These are phyloP conservation scores for Aphaenogaster rudis DNA, from an alignment of 1,140 invertebrate species.

Conservation along the genomic window DNA sequence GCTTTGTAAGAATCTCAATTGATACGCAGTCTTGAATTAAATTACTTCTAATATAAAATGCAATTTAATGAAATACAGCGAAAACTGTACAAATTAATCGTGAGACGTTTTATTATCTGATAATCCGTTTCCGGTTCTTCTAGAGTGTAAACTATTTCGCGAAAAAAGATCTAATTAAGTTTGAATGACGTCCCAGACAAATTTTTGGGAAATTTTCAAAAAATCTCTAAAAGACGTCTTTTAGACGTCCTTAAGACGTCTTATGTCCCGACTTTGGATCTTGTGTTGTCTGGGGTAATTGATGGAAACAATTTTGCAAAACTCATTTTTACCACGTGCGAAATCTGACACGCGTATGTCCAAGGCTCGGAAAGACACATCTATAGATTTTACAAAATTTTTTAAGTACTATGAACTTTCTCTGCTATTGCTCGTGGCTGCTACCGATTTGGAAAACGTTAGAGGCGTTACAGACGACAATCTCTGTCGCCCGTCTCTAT, in stretches of 20 bases:
- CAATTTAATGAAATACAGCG: background rate
- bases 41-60: background rate
- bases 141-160: background rate
- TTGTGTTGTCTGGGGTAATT: too few relatives aligned
- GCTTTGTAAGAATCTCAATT: background rate
- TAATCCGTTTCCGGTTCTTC: background rate
- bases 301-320: background rate
- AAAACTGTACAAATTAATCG: slow-evolving; percentile 1
- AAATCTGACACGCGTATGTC: background rate
- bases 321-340: background rate
- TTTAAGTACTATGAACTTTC: slow-evolving; percentile 24
- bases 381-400: slow-evolving; percentile 29
- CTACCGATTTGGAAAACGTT: slow-evolving; percentile 1
- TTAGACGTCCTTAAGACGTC: too few relatives aligned
- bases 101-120: background rate
- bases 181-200: too few relatives aligned
- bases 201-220: too few relatives aligned
- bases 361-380: slow-evolving; percentile 21
- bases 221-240: too few relatives aligned
- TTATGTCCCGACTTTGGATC: too few relatives aligned
- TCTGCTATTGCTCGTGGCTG: slow-evolving; percentile 34
- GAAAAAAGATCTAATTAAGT: background rate
- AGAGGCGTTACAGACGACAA: slow-evolving; percentile 10
- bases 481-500: background rate
- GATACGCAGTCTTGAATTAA: background rate